Evolutionary conservation across 2,113 vertebrate genomes (phyloP).

Genomic region (Sula dactylatra): DNA sequence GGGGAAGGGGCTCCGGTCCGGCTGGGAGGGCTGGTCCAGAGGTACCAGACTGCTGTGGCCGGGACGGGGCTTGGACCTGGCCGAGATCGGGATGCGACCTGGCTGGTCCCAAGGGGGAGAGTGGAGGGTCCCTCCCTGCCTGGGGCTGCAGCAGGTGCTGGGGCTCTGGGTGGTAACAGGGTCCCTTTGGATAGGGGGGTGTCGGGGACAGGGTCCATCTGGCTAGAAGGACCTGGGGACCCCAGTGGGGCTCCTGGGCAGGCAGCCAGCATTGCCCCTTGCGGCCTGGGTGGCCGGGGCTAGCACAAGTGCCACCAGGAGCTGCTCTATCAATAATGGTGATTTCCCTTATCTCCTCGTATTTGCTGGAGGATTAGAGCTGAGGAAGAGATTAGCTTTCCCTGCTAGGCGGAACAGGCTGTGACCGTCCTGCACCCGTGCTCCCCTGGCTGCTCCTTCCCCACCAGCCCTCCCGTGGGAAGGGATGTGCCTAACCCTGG

Average conservation of each 20-base stretch:
- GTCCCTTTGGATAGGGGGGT: background rate
- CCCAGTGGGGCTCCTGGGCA: background rate
- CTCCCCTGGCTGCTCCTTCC: background rate
- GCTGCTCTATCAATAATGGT: slow-evolving; percentile 3
- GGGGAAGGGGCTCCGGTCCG: background rate
- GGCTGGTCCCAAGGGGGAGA: background rate
- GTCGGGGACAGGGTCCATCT: rapidly evolving
- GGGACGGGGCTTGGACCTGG: background rate
- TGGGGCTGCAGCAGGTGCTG: background rate
- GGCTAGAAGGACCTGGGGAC: background rate
- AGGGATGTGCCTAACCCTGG: background rate
- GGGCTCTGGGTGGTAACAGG: background rate
- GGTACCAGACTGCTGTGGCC: background rate
- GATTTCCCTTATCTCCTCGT: slow-evolving; percentile 49
- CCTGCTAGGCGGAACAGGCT: background rate
- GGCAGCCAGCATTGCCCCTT: rapidly evolving
- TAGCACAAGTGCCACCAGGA: background rate
- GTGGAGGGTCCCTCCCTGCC: rapidly evolving
- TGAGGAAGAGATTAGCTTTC: slow-evolving; percentile 24
- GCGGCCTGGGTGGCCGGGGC: background rate
- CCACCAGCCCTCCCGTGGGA: background rate
- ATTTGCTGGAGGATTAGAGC: slow-evolving; percentile 61
- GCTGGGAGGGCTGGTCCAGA: background rate
- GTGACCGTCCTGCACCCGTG: rapidly evolving
- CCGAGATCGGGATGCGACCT: too few species aligned